phyloP scores from a whole-genome alignment of 2,113 vertebrate species.

The Sapajus apella region DNA sequence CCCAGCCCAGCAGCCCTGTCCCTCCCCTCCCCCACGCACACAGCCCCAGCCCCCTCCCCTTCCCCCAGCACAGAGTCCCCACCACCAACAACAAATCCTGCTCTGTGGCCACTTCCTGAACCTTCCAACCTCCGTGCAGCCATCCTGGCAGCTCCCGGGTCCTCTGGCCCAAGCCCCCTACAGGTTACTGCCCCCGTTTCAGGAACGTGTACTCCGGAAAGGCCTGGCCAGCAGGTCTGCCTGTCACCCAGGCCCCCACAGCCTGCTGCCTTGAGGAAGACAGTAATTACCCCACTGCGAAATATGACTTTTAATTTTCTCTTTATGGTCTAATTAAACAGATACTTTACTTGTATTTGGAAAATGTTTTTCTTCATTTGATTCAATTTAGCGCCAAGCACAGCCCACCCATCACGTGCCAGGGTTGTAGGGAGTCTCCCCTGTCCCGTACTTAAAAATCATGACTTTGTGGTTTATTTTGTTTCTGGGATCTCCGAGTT shows the following conservation, averaged over 20 bases:
- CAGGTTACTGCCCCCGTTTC: background rate
- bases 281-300: constrained; percentile 78
- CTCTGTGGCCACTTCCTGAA: background rate
- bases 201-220: background rate
- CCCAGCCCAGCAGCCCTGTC: background rate
- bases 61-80: background rate
- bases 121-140: background rate
- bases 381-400: constrained; percentile 77
- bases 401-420: background rate
- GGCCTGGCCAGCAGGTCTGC: background rate
- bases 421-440: background rate
- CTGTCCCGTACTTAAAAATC: background rate
- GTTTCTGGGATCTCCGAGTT: constrained; percentile 66
- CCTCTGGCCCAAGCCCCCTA: background rate
- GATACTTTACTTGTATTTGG: constrained; percentile 81
- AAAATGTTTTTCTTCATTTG: constrained; percentile 84
- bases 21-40: background rate
- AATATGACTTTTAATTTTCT: constrained; percentile 84
- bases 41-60: background rate
- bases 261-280: constrained; percentile 29
- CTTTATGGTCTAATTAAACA: constrained; percentile 83
- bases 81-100: background rate
- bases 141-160: background rate
- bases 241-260: accelerated
- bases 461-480: constrained; percentile 54